A percentile compares a stretch with the other conserved stretches of the same genome.
Conservation (phyloP, 1,140 invertebrate genomes). For the Battus philenor region DNA sequence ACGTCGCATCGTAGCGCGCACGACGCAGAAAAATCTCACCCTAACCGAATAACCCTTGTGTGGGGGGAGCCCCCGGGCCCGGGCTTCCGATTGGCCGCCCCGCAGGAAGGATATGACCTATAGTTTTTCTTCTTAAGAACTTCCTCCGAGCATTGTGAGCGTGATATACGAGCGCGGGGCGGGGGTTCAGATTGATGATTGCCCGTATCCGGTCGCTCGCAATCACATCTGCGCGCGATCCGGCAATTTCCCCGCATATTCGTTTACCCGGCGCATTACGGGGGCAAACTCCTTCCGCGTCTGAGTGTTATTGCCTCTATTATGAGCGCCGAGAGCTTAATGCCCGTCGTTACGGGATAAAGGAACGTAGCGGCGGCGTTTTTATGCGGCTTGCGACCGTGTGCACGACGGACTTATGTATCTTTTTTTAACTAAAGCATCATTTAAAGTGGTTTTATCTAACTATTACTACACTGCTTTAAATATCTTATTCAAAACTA, state of each 20-base stretch:
- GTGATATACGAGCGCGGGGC: constrained; percentile 60
- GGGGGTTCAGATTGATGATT: constrained; percentile 49
- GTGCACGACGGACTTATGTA: too few species aligned
- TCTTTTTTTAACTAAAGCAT: too few species aligned
- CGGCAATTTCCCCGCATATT: constrained; percentile 60
- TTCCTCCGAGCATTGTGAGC: constrained; percentile 67
- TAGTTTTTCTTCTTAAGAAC: constrained; percentile 73
- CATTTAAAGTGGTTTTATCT: too few species aligned
- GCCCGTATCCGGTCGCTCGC: constrained; percentile 46
- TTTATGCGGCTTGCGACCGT: constrained; percentile 25
- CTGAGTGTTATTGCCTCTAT: constrained; percentile 64
- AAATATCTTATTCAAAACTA: too few species aligned
- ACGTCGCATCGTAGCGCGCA: constrained; percentile 26
- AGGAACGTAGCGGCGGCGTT: constrained; percentile 24
- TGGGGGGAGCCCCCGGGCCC: constrained; percentile 18
- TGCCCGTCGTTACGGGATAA: constrained; percentile 35
- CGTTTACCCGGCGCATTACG: constrained; percentile 65
- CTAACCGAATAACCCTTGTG: constrained; percentile 40
- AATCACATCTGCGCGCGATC: constrained; percentile 37
- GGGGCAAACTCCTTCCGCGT: constrained; percentile 56
- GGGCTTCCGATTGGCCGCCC: constrained; percentile 66
- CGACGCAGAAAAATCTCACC: constrained; percentile 53
- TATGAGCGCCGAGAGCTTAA: constrained; percentile 49
- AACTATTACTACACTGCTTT: too few species aligned
- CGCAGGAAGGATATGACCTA: constrained; percentile 74